Base-by-base conservation (phyloP, 2,797 vertebrate genomes). In the Phyllotis vaccarum region DNA sequence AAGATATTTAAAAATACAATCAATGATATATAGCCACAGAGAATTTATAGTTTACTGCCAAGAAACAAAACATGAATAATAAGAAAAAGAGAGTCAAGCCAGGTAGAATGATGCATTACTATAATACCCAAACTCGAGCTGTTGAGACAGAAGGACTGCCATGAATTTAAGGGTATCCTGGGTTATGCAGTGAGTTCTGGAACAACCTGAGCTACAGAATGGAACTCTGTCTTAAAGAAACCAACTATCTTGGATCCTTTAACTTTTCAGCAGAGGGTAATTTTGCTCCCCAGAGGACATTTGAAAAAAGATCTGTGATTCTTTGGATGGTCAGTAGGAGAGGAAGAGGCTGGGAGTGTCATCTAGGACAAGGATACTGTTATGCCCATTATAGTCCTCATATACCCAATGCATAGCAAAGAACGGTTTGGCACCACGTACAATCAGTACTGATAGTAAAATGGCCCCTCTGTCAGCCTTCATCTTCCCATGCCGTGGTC, bases 311-410 rank as follows among this genome's bases (percentile, higher is more conserved):
- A 16, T 52, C 19, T 64, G 1, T 66, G 79, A 85, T 49, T 49
- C 13, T 34, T 90, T 82, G 46, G 21, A 27, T 74, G 54, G 19
- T 93, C n/a, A 79, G 11, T 43, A 64, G 49, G 27, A 13, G 29
- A 43, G 6, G 12, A 5, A 0, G 6, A 14, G 2, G 5, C 43
- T 52, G 43, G 34, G 24, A 7, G 22, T 34, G 49, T 10, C 5
- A 10, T 34, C n/a, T 22, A 31, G 17, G 17, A 2, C 76, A 75
- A 27, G 14, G 52, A 14, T 40, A 14, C 8, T 60, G 5, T 37
- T 86, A 10, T 11, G 34, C 24, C 43, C 29, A 43, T 34, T 29
- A 17, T 0, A 12, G 10, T 52, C 9, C 66, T 11, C 17, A 27
- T 6, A 14, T 29, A 8, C 56, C 34, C 21, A 66, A 31, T 13